phyloP scores from a whole-genome alignment of 2,888 invertebrate species.

The Caenorhabditis sp. region DNA sequence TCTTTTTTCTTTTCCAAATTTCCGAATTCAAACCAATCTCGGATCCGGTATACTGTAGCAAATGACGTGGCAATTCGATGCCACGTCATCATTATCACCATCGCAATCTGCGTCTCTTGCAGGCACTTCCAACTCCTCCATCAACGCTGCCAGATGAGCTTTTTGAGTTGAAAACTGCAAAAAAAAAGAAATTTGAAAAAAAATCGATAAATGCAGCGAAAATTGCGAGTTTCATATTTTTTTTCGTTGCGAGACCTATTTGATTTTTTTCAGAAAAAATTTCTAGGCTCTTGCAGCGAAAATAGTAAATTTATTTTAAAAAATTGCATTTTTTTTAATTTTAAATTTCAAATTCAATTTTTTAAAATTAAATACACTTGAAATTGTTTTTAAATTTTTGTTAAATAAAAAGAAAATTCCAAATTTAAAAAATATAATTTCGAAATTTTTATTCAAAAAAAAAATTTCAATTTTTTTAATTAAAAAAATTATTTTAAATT shows the following conservation, averaged over 20 bases:
- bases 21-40: not conserved
- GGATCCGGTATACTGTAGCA: constrained; percentile 42
- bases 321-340: too few relatives aligned
- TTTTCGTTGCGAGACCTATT: too few relatives aligned
- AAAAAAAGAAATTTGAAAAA: not conserved
- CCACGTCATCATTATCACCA: not conserved
- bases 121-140: constrained; percentile 43
- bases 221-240: constrained; percentile 19
- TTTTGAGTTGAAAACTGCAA: constrained; percentile 44
- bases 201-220: too few relatives aligned
- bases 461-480: not conserved
- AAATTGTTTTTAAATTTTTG: not conserved
- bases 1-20: not conserved
- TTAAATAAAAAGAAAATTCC: not conserved
- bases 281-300: too few relatives aligned
- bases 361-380: too few relatives aligned
- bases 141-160: constrained; percentile 25
- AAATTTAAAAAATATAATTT: not conserved
- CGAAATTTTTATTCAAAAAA: too few relatives aligned
- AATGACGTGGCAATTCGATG: constrained; percentile 5
- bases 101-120: too few relatives aligned
- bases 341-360: too few relatives aligned
- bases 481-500: not conserved
- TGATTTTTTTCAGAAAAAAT: not conserved
- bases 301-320: too few relatives aligned